phyloP scores from a whole-genome alignment of 2,888 invertebrate species.

The Drosophila monieri region DNA sequence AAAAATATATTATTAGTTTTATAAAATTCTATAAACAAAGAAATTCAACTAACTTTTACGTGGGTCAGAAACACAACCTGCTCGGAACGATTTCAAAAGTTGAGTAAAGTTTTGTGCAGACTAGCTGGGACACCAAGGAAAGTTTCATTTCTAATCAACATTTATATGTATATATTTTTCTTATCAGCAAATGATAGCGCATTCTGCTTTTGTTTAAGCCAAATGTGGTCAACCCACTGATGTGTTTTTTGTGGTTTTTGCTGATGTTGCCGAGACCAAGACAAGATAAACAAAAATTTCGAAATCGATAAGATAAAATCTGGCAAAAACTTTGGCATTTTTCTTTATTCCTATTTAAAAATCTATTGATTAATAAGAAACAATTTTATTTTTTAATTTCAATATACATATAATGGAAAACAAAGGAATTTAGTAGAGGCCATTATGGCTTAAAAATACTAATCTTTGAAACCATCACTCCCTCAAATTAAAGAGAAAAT shows the following conservation, averaged over 20 bases:
- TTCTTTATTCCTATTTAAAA: conserved; percentile 27
- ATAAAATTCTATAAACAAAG: background rate
- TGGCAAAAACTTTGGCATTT: background rate
- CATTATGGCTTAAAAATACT: no score
- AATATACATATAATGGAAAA: no score
- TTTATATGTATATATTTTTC: conserved; percentile 22
- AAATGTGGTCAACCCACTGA: conserved; percentile 65
- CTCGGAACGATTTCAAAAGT: conserved; percentile 38
- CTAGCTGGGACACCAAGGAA: conserved; percentile 15
- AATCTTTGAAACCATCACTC: no score
- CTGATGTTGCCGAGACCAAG: conserved; percentile 30
- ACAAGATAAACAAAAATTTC: conserved; percentile 57
- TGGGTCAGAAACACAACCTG: conserved; percentile 42
- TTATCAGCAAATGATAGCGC: conserved; percentile 67
- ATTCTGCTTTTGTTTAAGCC: conserved; percentile 59
- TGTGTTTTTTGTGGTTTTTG: conserved; percentile 20
- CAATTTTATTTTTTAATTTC: background rate
- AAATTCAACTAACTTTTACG: conserved; percentile 9
- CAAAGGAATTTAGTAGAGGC: no score
- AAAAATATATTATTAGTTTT: background rate
- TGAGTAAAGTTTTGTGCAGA: conserved; percentile 45
- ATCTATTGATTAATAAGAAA: conserved; percentile 28
- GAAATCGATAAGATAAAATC: conserved; percentile 57
- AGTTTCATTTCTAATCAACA: conserved; percentile 56
- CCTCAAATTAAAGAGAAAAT: no score